Evolutionary conservation across 1,140 invertebrate species (phyloP), one percentile per base, ranked within the genome.

Genomic region (Hylaeus anthracinus): DNA sequence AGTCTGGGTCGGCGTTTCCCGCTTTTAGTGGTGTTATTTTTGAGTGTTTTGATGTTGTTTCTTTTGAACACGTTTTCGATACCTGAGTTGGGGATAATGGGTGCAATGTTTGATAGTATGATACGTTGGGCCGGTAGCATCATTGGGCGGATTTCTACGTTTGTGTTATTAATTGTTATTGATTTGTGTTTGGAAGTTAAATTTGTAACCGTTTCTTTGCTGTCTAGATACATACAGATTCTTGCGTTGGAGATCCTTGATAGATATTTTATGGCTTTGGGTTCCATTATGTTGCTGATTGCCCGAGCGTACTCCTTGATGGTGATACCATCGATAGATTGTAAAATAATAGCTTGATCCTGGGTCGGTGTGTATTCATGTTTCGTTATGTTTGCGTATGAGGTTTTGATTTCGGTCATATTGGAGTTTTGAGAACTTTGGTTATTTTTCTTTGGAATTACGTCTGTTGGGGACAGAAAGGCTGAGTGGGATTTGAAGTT

Each of bases 211-310:
- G 60, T 58, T 51, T 77, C 12, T 58, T 60, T 77, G 9, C 37
- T 60, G 48, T 39, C 51, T 39, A 77, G 12, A 45, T 67, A 77
- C 39, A 77, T 26, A 66, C 75, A 77, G 15, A 77, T 58, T 53
- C 75, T 55, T 43, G 12, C 45, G 37, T 60, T 56, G 6, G 75
- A 70, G 9, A 77, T 77, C 60, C 43, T 55, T 58, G 75, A 77
- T 39, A 43, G 10, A 9, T 69, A 77, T 60, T 56, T 55, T 26
- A 70, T 64, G 14, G 66, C 67, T 53, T 26, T 15, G 12, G 74
- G 74, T n/a, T 55, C 74, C 14, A 55, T 45, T 55, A 67, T 65
- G 37, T 10, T 41, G 15, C 74, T 64, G 8, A 76, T 48, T 66
- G 61, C 74, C 12, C 26, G 6, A 15, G 55, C 26, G 41, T 69